Evolutionary conservation across 2,113 vertebrate species (phyloP).

Genomic region (Taxidea taxus): DNA sequence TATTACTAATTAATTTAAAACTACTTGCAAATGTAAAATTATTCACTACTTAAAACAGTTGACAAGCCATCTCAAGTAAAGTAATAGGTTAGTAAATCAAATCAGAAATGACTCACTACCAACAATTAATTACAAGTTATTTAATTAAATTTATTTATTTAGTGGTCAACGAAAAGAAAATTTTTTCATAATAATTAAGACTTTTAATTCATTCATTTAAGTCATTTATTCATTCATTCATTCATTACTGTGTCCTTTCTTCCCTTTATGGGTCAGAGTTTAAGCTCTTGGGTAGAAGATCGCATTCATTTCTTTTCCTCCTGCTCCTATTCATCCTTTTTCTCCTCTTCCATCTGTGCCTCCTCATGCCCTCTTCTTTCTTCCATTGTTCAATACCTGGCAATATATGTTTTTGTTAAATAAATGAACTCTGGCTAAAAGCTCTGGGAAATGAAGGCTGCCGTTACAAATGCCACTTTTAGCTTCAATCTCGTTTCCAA

Average conservation of each 20-base stretch:
- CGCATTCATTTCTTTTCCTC: background rate
- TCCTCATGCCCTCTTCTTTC: background rate
- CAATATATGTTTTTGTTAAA: background rate
- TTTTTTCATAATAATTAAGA: background rate
- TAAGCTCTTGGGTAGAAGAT: background rate
- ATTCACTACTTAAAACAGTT: background rate
- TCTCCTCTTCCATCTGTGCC: background rate
- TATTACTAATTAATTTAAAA: background rate
- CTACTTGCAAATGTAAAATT: background rate
- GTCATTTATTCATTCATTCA: background rate
- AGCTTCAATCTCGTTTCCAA: background rate
- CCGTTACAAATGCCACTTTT: background rate
- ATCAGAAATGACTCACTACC: background rate
- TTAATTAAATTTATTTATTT: background rate
- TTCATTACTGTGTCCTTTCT: background rate
- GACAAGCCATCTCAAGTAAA: background rate
- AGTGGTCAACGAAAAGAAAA: background rate
- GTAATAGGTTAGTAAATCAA: background rate
- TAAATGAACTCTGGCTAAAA: background rate
- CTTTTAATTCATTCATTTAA: background rate
- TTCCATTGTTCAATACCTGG: background rate
- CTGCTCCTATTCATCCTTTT: background rate
- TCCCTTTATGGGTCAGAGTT: background rate
- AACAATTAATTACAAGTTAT: background rate
- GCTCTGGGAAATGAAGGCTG: background rate